Conservation (phyloP, 2,888 invertebrate genomes). For the Campoplex nolae region DNA sequence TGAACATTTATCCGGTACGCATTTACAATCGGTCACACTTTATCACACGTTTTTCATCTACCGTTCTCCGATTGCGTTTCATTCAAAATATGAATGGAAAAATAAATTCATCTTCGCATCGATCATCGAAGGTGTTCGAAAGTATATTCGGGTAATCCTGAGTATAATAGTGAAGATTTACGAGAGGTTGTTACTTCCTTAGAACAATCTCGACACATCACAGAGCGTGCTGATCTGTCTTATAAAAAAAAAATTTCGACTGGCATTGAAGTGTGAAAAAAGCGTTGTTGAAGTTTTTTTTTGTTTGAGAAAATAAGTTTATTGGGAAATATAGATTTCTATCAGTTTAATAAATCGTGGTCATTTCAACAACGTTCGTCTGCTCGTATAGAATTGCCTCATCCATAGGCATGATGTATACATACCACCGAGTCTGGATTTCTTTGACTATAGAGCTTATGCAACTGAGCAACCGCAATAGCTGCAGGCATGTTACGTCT, state of each 20-base stretch:
- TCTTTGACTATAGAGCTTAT: conserved; percentile 25
- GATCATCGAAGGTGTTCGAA: neutral
- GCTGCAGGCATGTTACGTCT: conserved; percentile 39
- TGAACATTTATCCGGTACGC: conserved; percentile 30
- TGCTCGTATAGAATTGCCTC: conserved; percentile 11
- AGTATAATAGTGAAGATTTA: neutral
- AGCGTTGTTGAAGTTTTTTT: conserved; percentile 4
- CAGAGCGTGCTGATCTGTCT: neutral
- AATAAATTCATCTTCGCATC: conserved; percentile 13
- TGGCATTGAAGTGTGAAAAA: neutral
- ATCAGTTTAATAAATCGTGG: conserved; percentile 1
- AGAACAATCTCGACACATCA: neutral
- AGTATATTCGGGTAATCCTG: no score
- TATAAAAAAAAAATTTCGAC: neutral
- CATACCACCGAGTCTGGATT: conserved; percentile 3
- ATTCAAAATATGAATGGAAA: conserved; percentile 28
- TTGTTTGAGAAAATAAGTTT: neutral
- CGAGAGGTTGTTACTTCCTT: neutral
- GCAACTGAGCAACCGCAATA: conserved; percentile 45
- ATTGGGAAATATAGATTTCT: conserved; percentile 10
- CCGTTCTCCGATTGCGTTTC: conserved; percentile 22
- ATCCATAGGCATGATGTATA: conserved; percentile 18
- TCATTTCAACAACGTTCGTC: conserved; percentile 11
- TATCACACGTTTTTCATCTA: conserved; percentile 34
- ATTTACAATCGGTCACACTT: conserved; percentile 39